phyloP scores from a whole-genome alignment of 2,888 invertebrate species.

The Alsophila aescularia region DNA sequence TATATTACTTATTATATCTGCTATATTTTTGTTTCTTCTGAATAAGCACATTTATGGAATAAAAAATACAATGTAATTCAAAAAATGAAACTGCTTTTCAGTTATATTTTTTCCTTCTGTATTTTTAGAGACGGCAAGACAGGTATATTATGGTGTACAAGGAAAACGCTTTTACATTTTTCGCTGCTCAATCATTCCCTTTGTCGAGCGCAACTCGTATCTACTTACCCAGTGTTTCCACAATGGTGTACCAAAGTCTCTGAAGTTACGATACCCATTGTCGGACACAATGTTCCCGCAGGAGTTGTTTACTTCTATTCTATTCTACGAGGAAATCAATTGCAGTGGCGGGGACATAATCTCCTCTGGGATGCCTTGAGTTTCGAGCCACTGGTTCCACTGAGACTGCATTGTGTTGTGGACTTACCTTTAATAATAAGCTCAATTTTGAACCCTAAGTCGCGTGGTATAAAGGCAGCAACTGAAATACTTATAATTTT shows the following conservation, averaged over 20 bases:
- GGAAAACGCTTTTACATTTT: slow-evolving; percentile 10
- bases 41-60: no score
- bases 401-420: slow-evolving; percentile 27
- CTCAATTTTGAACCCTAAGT: slow-evolving; percentile 5
- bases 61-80: no score
- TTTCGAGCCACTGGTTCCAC: slow-evolving; percentile 23
- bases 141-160: not conserved
- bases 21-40: no score
- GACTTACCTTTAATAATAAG: not conserved
- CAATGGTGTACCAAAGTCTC: slow-evolving; percentile 35
- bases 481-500: not conserved
- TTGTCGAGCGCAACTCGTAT: no score
- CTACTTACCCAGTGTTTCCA: not conserved
- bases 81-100: not conserved
- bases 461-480: not conserved
- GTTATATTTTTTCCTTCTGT: not conserved
- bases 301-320: slow-evolving; percentile 54
- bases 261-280: slow-evolving; percentile 52
- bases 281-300: slow-evolving; percentile 53
- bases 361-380: slow-evolving; percentile 49
- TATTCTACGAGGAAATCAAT: slow-evolving; percentile 50
- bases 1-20: no score
- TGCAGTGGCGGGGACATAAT: slow-evolving; percentile 38
- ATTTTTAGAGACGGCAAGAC: not conserved
- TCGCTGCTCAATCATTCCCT: slow-evolving; percentile 17